Percentiles rank a stretch among this genome's conserved stretches.
These are phyloP conservation scores for Ailuropoda melanoleuca DNA, from an alignment of 2,113 vertebrate genomes.

Conservation along the genomic window DNA sequence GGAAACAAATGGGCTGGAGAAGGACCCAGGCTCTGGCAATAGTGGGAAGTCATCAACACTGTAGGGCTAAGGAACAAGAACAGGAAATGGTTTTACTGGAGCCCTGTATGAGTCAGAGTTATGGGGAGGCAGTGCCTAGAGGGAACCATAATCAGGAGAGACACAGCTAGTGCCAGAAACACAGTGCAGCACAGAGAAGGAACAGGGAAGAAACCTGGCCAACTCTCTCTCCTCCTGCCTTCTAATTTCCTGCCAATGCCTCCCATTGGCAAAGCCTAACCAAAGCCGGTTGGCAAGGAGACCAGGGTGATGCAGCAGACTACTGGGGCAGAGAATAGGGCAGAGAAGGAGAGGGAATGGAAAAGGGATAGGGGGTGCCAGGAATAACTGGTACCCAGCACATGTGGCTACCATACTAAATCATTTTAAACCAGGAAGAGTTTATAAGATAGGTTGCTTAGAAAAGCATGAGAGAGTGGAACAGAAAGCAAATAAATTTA, in stretches of 20 bases:
- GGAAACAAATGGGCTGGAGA: background rate
- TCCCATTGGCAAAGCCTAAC: background rate
- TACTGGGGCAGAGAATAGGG: background rate
- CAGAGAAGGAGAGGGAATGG: background rate
- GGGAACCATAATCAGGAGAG: background rate
- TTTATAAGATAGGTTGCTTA: background rate
- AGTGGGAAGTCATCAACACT: background rate
- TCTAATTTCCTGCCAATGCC: background rate
- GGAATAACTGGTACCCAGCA: background rate
- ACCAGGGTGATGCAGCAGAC: background rate
- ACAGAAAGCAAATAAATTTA: background rate
- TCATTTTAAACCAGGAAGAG: background rate
- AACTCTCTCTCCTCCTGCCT: background rate
- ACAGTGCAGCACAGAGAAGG: background rate
- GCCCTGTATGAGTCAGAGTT: background rate
- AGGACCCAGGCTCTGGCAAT: background rate
- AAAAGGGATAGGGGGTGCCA: background rate
- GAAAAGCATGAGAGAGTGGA: background rate
- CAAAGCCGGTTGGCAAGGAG: background rate
- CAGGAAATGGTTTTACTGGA: background rate
- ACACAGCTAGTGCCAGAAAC: background rate
- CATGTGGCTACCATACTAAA: background rate
- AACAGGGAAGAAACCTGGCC: background rate
- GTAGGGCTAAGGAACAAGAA: background rate
- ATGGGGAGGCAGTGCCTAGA: background rate